Evolutionary conservation across 2,113 vertebrate genomes (phyloP).

Genomic region (Hippocampus guttulatus): DNA sequence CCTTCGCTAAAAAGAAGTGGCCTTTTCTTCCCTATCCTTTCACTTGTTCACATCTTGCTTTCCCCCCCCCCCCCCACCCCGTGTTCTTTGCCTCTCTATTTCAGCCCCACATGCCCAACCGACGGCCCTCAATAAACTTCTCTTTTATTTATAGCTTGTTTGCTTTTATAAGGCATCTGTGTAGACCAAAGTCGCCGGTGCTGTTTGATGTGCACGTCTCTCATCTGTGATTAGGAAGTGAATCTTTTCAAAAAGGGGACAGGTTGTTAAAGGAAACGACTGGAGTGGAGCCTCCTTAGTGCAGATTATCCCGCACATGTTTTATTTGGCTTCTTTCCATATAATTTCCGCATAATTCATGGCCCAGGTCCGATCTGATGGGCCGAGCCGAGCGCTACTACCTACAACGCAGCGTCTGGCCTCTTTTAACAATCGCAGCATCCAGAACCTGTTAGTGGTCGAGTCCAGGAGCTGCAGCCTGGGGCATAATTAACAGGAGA

Average conservation of each 20-base stretch:
- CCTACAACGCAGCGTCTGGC: conserved; percentile 11
- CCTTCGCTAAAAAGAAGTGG: neutral
- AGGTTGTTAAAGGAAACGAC: conserved; percentile 65
- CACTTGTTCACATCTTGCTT: neutral
- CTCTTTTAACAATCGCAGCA: conserved; percentile 28
- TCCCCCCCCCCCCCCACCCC: conserved; percentile 21
- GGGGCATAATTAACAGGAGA: conserved; percentile 60
- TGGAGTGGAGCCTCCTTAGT: conserved; percentile 55
- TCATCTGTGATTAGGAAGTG: conserved; percentile 71
- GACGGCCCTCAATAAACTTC: conserved; percentile 77
- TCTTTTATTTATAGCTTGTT: conserved; percentile 77
- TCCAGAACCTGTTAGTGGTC: conserved; percentile 40
- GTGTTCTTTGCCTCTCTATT: conserved; percentile 9
- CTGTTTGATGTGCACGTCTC: conserved; percentile 73
- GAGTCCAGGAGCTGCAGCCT: conserved; percentile 40
- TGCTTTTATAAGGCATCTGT: conserved; percentile 74
- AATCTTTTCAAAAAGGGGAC: conserved; percentile 58
- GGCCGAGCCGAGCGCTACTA: conserved; percentile 2
- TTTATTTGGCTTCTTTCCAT: conserved; percentile 48
- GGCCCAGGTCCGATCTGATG: conserved; percentile 18
- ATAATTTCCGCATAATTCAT: too few relatives aligned
- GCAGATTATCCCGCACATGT: conserved; percentile 41
- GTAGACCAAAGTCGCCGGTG: conserved; percentile 65
- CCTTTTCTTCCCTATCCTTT: neutral
- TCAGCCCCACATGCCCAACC: conserved; percentile 55